phyloP scores from a whole-genome alignment of 2,797 vertebrate genomes.

The Sebastes elongatus region DNA sequence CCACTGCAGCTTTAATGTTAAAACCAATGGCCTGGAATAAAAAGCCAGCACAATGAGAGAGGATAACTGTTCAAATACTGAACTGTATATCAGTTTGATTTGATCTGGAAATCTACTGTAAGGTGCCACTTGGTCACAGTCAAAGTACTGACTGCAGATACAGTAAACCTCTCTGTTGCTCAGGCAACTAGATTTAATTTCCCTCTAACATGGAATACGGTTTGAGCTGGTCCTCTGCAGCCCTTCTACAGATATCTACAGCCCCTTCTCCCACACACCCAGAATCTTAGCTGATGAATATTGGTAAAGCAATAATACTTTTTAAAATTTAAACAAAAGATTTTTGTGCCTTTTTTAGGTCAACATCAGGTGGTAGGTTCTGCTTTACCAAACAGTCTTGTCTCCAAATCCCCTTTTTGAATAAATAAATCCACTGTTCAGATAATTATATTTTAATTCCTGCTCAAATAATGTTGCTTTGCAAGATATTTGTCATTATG shows the following conservation, averaged over 20 bases:
- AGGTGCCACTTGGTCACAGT: background rate
- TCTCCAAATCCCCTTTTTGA: background rate
- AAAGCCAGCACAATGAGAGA: background rate
- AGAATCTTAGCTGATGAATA: background rate
- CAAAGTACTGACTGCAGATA: constrained; percentile 28
- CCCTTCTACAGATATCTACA: background rate
- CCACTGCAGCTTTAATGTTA: no score
- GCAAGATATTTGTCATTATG: constrained; percentile 19
- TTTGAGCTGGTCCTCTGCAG: constrained; percentile 5
- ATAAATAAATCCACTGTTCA: background rate
- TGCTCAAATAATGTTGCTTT: background rate
- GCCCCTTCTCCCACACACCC: background rate
- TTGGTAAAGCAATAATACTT: background rate
- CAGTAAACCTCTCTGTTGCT: constrained; percentile 60
- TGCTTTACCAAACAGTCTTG: background rate
- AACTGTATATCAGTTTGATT: background rate
- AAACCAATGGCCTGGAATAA: background rate
- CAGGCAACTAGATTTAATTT: constrained; percentile 53
- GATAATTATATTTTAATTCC: background rate
- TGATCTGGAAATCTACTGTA: background rate
- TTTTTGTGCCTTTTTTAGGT: background rate
- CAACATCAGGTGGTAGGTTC: background rate
- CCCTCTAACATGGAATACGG: constrained; percentile 11
- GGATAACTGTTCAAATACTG: background rate
- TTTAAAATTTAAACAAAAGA: background rate